Evolutionary conservation across 2,113 vertebrate genomes (phyloP).

Genomic region (Silurus glanis): DNA sequence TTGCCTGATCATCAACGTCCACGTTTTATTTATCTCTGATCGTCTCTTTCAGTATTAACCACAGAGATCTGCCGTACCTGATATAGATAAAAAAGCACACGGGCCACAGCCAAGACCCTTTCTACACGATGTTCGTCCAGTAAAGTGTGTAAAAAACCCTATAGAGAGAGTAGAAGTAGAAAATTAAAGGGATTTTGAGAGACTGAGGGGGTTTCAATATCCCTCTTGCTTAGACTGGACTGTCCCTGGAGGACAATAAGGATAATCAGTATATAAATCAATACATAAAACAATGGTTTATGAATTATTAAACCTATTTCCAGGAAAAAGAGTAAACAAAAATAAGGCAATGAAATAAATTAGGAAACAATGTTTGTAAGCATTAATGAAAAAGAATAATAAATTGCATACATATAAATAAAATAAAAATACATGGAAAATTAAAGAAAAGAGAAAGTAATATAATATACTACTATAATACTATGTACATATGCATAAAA

Average conservation of each 20-base stretch:
- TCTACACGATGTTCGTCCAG: slow-evolving; percentile 68
- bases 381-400: too few species aligned
- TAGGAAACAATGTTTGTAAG: too few species aligned
- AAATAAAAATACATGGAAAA: background rate
- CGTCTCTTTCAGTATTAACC: background rate
- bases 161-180: background rate
- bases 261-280: background rate
- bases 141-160: slow-evolving; percentile 12
- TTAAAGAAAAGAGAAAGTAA: background rate
- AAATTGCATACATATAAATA: background rate
- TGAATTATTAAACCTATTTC: background rate
- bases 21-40: background rate
- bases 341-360: background rate
- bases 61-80: slow-evolving; percentile 74
- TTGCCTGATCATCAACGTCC: background rate
- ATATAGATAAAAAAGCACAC: slow-evolving; percentile 87
- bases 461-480: background rate
- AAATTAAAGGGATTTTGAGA: background rate
- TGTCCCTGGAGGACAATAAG: too few species aligned
- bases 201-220: background rate
- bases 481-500: background rate
- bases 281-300: background rate
- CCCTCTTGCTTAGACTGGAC: too few species aligned
- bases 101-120: slow-evolving; percentile 82
- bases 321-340: background rate